Conservation (phyloP, 1,140 invertebrate genomes). For the Triops longicaudatus region DNA sequence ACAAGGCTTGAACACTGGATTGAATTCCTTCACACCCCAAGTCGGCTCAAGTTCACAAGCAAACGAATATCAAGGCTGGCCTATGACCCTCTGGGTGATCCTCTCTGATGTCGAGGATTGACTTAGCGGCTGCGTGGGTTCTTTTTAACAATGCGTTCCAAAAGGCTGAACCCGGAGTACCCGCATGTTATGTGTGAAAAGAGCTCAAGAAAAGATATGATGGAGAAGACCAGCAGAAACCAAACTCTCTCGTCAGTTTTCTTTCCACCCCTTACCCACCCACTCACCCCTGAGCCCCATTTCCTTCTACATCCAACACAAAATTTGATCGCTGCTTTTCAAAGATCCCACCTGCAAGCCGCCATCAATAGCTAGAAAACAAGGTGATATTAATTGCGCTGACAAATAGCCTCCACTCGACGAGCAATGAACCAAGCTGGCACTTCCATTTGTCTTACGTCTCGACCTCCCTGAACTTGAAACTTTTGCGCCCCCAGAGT, state of each 20-base stretch:
- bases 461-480: conserved; percentile 10
- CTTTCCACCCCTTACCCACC: neutral
- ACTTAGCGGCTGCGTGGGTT: neutral
- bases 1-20: neutral
- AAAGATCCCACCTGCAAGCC: neutral
- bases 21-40: neutral
- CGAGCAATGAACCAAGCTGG: neutral
- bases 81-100: neutral
- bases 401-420: conserved; percentile 11
- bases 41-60: neutral
- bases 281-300: no score
- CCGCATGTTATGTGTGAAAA: conserved; percentile 3
- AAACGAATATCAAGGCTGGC: neutral
- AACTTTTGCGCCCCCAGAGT: neutral
- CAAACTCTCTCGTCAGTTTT: neutral
- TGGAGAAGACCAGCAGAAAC: neutral
- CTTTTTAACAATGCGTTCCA: neutral
- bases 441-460: neutral
- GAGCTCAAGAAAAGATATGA: neutral
- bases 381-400: conserved; percentile 12
- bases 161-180: neutral
- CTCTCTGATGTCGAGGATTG: neutral
- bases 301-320: no score
- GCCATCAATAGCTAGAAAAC: neutral
- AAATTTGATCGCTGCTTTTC: neutral